Evolutionary conservation across 1,140 invertebrate genomes (phyloP).

Genomic region (Drosophila subpulchrella): DNA sequence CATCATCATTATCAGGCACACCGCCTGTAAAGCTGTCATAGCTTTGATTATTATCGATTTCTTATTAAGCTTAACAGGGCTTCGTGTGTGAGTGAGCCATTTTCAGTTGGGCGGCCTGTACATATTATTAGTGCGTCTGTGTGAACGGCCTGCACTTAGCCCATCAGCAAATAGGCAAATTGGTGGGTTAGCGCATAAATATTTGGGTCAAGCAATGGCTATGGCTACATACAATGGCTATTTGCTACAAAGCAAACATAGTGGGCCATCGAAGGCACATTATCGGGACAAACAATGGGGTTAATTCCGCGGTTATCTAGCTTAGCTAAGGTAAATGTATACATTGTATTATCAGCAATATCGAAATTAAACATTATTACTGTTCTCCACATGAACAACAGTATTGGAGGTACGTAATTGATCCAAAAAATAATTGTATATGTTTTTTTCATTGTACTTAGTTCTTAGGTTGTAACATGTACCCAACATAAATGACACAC

Average conservation of each 20-base stretch:
- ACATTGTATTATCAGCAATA: background rate
- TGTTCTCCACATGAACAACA: background rate
- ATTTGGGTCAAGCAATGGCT: slow-evolving; percentile 54
- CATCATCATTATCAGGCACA: slow-evolving; percentile 21
- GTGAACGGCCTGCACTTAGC: slow-evolving; percentile 27
- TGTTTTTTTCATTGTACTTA: too few species aligned
- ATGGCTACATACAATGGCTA: slow-evolving; percentile 2
- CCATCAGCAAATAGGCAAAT: slow-evolving; percentile 51
- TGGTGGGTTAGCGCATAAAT: slow-evolving; percentile 41
- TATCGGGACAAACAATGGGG: slow-evolving; percentile 29
- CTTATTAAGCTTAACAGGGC: slow-evolving; percentile 58
- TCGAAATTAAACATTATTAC: background rate
- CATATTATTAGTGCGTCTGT: slow-evolving; percentile 30
- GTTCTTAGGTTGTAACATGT: too few species aligned
- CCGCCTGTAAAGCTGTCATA: slow-evolving; percentile 54
- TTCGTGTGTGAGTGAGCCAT: slow-evolving; percentile 8
- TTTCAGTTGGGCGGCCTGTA: slow-evolving; percentile 2
- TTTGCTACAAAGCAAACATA: slow-evolving; percentile 34
- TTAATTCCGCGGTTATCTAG: slow-evolving; percentile 22
- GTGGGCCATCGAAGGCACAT: slow-evolving; percentile 32
- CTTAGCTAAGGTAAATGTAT: slow-evolving; percentile 2
- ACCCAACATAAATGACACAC: background rate
- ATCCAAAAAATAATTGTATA: too few species aligned
- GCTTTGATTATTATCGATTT: slow-evolving; percentile 73
- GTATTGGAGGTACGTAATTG: too few species aligned